A percentile compares a stretch with the other conserved stretches of the same genome.
phyloP scores from a whole-genome alignment of 2,113 vertebrate genomes.

The Forbesichthys papilliferus region DNA sequence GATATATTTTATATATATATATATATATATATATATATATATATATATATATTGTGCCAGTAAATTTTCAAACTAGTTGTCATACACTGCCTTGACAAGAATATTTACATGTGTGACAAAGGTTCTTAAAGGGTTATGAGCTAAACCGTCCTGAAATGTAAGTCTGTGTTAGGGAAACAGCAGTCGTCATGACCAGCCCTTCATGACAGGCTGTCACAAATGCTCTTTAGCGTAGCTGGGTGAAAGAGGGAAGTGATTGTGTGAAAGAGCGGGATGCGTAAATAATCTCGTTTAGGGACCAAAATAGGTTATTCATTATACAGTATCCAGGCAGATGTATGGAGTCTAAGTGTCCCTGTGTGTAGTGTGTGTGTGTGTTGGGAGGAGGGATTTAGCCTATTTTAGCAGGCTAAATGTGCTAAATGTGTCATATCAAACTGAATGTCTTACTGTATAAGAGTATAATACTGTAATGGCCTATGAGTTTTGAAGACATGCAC shows the following conservation, averaged over 20 bases:
- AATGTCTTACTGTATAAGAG: background rate
- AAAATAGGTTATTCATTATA: constrained; percentile 28
- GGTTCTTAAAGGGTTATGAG: background rate
- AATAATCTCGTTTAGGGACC: constrained; percentile 35
- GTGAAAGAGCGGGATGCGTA: constrained; percentile 4
- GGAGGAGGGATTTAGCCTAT: too few species aligned
- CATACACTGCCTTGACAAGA: too few species aligned
- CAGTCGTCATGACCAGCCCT: background rate
- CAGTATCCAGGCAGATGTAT: constrained; percentile 26
- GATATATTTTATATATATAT: too few species aligned
- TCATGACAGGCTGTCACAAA: constrained; percentile 9
- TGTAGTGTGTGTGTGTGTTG: background rate
- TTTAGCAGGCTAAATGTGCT: too few species aligned
- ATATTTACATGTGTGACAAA: too few species aligned
- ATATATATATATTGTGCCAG: too few species aligned
- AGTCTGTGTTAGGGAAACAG: background rate
- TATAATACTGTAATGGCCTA: background rate
- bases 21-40: too few species aligned
- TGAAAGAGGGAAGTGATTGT: background rate
- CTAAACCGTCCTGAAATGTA: constrained; percentile 1
- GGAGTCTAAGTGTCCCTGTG: background rate
- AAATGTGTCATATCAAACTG: constrained; percentile 24
- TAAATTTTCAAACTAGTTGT: too few species aligned
- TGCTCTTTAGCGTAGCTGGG: background rate
- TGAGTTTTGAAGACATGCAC: background rate